Conservation (phyloP, 2,888 invertebrate species). For the Ennomos erosarius region DNA sequence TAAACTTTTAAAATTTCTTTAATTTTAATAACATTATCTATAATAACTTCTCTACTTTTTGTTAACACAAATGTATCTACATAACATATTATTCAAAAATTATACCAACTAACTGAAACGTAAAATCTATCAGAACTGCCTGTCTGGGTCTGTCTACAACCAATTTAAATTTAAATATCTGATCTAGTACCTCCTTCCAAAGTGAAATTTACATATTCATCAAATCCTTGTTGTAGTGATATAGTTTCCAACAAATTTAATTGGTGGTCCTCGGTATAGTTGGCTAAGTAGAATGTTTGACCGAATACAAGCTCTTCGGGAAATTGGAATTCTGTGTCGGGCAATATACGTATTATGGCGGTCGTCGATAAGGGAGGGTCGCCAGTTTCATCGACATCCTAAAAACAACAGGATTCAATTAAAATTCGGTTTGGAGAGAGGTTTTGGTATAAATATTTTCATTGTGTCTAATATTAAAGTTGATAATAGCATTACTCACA, state of each 20-base stretch:
- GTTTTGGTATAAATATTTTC: too few species aligned
- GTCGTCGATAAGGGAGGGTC: conserved; percentile 54
- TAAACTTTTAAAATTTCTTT: too few species aligned
- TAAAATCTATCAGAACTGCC: not conserved
- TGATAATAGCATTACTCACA: too few species aligned
- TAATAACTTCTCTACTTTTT: too few species aligned
- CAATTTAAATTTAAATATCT: conserved; percentile 27
- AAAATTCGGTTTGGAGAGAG: not conserved
- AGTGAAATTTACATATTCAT: conserved; percentile 60
- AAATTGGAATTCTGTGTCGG: conserved; percentile 65
- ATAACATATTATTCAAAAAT: too few species aligned
- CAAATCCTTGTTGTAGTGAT: conserved; percentile 63
- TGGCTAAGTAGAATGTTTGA: conserved; percentile 70
- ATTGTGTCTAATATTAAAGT: too few species aligned
- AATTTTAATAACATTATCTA: too few species aligned
- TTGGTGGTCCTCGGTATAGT: conserved; percentile 61
- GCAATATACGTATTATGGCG: conserved; percentile 63
- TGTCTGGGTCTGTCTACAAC: conserved; percentile 13
- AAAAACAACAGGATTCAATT: conserved; percentile 18
- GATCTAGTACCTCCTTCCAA: conserved; percentile 64
- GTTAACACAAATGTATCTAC: too few species aligned
- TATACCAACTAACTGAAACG: too few species aligned
- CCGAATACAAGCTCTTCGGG: conserved; percentile 77
- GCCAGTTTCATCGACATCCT: conserved; percentile 71
- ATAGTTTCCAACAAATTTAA: conserved; percentile 57